Percentiles rank a stretch among this genome's conserved stretches.
These are phyloP conservation scores for Colletes collaris DNA, from an alignment of 2,888 invertebrate genomes.

Conservation along the genomic window DNA sequence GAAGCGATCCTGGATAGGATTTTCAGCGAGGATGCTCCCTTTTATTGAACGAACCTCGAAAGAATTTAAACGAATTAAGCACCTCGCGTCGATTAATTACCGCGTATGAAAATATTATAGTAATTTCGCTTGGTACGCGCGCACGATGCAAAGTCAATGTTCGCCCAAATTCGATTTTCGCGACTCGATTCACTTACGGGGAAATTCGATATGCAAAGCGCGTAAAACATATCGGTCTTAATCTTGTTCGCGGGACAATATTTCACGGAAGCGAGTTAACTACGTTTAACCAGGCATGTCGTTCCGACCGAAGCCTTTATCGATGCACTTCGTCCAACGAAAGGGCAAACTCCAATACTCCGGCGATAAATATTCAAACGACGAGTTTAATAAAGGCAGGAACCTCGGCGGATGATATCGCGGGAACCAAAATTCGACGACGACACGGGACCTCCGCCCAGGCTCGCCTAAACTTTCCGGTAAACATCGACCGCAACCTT, in stretches of 20 bases:
- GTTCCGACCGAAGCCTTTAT: not conserved
- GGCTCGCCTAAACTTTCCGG: not conserved
- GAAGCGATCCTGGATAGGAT: too few species aligned
- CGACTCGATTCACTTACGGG: not conserved
- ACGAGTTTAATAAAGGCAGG: not conserved
- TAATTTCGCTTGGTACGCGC: too few species aligned
- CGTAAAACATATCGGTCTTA: not conserved
- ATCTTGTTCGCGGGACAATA: not conserved
- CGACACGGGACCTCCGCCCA: too few species aligned
- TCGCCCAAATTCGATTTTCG: conserved; percentile 1
- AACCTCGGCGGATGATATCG: too few species aligned
- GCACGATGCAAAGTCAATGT: too few species aligned
- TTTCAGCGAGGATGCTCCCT: too few species aligned
- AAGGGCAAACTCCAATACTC: not conserved
- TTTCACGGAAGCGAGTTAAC: not conserved
- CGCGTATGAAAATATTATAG: too few species aligned
- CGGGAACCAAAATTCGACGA: too few species aligned
- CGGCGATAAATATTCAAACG: not conserved
- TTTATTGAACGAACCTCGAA: too few species aligned
- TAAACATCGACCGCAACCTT: conserved; percentile 13
- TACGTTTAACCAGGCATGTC: not conserved
- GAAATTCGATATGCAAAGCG: too few species aligned
- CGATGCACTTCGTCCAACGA: not conserved
- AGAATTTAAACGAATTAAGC: too few species aligned
- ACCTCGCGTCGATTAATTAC: too few species aligned